A percentile compares a stretch with the other conserved stretches of the same genome.
These are phyloP conservation scores for Dexiosoma caninum DNA, from an alignment of 2,888 invertebrate species.

Conservation along the genomic window DNA sequence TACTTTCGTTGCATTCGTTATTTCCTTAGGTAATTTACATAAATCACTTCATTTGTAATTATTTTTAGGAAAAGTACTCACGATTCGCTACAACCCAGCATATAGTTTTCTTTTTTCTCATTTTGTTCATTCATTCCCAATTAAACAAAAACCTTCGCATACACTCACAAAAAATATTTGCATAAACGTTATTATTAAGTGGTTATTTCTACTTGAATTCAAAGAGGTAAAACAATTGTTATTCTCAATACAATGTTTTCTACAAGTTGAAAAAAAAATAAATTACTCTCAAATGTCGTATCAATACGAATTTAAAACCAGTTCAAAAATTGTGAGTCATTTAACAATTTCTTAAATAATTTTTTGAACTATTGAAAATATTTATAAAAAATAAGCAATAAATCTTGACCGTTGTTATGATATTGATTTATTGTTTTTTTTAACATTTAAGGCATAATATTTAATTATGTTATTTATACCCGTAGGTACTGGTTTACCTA, in stretches of 20 bases:
- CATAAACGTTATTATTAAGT: conserved; percentile 36
- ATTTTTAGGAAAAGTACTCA: neutral
- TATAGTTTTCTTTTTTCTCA: neutral
- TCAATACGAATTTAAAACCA: conserved; percentile 4
- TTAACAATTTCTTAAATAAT: conserved; percentile 18
- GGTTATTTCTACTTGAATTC: conserved; percentile 5
- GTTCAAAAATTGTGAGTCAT: conserved; percentile 36
- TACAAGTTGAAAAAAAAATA: neutral
- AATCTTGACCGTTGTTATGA: neutral
- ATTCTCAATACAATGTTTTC: conserved; percentile 8
- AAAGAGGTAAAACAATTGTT: conserved; percentile 6
- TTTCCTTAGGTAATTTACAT: too few relatives aligned
- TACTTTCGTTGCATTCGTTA: too few relatives aligned
- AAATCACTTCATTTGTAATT: too few relatives aligned
- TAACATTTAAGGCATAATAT: too few relatives aligned
- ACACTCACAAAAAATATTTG: conserved; percentile 43
- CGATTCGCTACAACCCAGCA: conserved; percentile 9
- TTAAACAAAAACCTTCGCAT: conserved; percentile 27
- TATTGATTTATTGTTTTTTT: neutral
- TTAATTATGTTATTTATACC: too few relatives aligned
- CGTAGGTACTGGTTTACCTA: too few relatives aligned
- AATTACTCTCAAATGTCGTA: conserved; percentile 10
- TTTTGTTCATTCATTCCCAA: conserved; percentile 42
- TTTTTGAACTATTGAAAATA: neutral
- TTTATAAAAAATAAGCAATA: neutral